Conservation (phyloP, 2,888 invertebrate genomes). For the Cantharis flavilabris region DNA sequence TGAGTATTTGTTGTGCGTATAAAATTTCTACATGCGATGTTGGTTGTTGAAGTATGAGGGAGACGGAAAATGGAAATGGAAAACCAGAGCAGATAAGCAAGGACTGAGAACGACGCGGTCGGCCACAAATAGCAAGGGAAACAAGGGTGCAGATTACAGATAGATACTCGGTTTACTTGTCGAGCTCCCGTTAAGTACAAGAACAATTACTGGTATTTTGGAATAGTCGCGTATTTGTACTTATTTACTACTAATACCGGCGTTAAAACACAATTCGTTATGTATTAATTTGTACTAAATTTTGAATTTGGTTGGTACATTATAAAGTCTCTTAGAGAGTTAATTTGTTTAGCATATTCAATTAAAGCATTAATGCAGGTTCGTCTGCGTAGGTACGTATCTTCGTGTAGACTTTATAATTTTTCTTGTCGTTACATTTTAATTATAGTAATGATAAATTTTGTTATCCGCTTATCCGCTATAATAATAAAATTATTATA, state of each 20-base stretch:
- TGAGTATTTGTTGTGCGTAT: slow-evolving; percentile 45
- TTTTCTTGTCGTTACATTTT: neutral
- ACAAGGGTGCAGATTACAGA: slow-evolving; percentile 55
- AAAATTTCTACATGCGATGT: slow-evolving; percentile 46
- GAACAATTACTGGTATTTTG: slow-evolving; percentile 49
- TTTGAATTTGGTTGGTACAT: neutral
- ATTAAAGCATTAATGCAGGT: neutral
- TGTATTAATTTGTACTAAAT: slow-evolving; percentile 7
- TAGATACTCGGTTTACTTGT: slow-evolving; percentile 51
- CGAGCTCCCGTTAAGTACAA: slow-evolving; percentile 49
- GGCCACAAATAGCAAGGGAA: slow-evolving; percentile 54
- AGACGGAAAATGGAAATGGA: slow-evolving; percentile 42
- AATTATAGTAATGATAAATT: neutral
- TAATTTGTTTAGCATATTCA: neutral
- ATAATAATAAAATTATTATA: neutral
- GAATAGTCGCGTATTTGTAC: slow-evolving; percentile 39
- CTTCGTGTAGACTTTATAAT: neutral
- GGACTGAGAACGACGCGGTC: slow-evolving; percentile 51
- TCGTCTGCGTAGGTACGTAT: neutral
- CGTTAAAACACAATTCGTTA: slow-evolving; percentile 23
- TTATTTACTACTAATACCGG: slow-evolving; percentile 33
- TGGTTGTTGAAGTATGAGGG: slow-evolving; percentile 44
- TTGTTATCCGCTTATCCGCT: neutral
- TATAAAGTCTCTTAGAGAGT: neutral
- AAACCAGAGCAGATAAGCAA: slow-evolving; percentile 36